phyloP scores from a whole-genome alignment of 1,140 invertebrate species.

The Drosophila bifasciata region DNA sequence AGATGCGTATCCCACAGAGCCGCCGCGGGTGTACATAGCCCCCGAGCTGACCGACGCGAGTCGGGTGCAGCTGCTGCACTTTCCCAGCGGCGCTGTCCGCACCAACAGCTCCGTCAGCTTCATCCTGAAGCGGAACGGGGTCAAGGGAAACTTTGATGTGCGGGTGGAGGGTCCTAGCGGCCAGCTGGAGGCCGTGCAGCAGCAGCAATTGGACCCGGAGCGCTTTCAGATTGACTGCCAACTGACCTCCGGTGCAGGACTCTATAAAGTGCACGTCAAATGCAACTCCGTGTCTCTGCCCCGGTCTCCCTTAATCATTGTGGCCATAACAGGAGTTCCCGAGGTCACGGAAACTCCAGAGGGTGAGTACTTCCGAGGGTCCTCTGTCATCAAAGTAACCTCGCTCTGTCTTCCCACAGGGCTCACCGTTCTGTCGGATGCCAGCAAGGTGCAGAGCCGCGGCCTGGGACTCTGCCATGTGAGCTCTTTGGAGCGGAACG shows the following conservation, averaged over 20 bases:
- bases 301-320: constrained; percentile 92
- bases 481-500: constrained; percentile 91
- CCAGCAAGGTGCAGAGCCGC: constrained; percentile 91
- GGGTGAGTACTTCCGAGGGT: constrained; percentile 10
- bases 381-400: background rate
- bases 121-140: constrained; percentile 74
- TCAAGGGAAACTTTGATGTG: constrained; percentile 80
- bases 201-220: constrained; percentile 89
- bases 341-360: constrained; percentile 11
- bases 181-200: constrained; percentile 63
- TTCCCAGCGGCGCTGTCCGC: constrained; percentile 73
- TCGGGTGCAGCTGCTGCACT: constrained; percentile 75
- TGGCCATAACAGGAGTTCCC: constrained; percentile 88
- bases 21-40: constrained; percentile 67
- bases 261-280: constrained; percentile 94
- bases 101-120: constrained; percentile 63
- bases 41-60: constrained; percentile 76
- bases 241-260: constrained; percentile 92
- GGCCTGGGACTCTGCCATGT: constrained; percentile 94
- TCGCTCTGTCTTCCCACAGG: constrained; percentile 64
- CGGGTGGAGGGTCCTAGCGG: constrained; percentile 73
- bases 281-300: constrained; percentile 95
- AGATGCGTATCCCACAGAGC: constrained; percentile 78
- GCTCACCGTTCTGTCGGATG: constrained; percentile 91
- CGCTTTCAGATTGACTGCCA: constrained; percentile 92